Percentiles rank a stretch among this genome's conserved stretches.
Conservation (phyloP, 2,113 vertebrate genomes). For the Xiphophorus couchianus region DNA sequence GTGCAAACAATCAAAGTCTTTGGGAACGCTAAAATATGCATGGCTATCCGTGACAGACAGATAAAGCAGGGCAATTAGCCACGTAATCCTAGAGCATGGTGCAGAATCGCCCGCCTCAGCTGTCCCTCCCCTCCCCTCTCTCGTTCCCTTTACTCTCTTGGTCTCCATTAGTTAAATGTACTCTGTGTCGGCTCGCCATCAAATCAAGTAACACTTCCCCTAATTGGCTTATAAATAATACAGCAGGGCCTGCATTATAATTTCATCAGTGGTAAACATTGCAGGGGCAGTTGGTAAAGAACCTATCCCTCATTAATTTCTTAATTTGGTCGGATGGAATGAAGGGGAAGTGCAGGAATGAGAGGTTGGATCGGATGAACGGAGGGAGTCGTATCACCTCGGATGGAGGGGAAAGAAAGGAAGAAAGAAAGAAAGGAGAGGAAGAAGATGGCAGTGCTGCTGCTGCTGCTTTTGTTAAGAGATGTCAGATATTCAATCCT, state of each 20-base stretch:
- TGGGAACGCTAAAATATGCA: conserved; percentile 99
- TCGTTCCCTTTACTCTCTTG: conserved; percentile 79
- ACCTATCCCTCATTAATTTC: conserved; percentile 98
- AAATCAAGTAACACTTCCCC: conserved; percentile 99
- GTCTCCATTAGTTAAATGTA: conserved; percentile 98
- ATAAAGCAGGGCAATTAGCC: conserved; percentile 99
- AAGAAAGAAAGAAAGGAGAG: conserved; percentile 61
- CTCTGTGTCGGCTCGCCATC: conserved; percentile 99
- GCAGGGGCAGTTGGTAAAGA: conserved; percentile 92
- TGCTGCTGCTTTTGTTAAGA: conserved; percentile 84
- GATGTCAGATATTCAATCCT: conserved; percentile 93
- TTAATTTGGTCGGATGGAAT: conserved; percentile 91
- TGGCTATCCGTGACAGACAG: conserved; percentile 97
- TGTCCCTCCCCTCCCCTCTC: conserved; percentile 78
- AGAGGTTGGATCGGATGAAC: conserved; percentile 81
- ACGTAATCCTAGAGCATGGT: conserved; percentile 93
- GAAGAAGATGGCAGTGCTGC: conserved; percentile 76
- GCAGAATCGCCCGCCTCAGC: conserved; percentile 84
- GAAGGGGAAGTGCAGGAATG: conserved; percentile 72
- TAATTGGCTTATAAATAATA: conserved; percentile 99
- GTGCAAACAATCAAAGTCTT: conserved; percentile 96
- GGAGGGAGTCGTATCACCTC: conserved; percentile 86
- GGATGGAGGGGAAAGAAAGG: conserved; percentile 73
- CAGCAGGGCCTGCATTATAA: conserved; percentile 95
- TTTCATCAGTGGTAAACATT: conserved; percentile 99